phyloP scores from a whole-genome alignment of 2,888 invertebrate species.

The Papilio protenor region DNA sequence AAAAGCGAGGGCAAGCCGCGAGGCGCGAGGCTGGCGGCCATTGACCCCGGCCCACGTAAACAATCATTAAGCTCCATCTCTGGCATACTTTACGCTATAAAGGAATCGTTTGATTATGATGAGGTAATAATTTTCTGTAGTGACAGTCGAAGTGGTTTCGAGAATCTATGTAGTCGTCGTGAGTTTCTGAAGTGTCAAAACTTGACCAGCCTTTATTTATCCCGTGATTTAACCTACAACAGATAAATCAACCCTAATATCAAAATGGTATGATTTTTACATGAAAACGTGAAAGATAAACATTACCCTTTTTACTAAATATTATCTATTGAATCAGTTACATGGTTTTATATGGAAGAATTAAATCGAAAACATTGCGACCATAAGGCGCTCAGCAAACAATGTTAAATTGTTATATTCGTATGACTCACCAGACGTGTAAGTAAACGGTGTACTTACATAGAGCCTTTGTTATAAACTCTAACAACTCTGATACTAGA shows the following conservation, averaged over 20 bases:
- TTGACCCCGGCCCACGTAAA: conserved; percentile 43
- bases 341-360: not conserved
- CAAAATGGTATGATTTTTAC: too few relatives aligned
- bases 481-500: not conserved
- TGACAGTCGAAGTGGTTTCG: not conserved
- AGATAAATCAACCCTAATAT: too few relatives aligned
- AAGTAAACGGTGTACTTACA: not conserved
- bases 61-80: conserved; percentile 28
- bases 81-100: conserved; percentile 7
- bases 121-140: not conserved
- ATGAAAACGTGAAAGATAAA: not conserved
- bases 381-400: not conserved
- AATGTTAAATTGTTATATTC: conserved; percentile 27
- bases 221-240: too few relatives aligned
- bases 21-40: conserved; percentile 32
- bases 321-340: not conserved
- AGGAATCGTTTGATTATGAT: conserved; percentile 12
- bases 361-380: not conserved
- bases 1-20: conserved; percentile 43
- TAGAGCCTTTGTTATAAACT: not conserved
- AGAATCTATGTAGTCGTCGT: not conserved
- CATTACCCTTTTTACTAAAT: not conserved
- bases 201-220: not conserved
- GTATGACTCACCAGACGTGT: conserved; percentile 7
- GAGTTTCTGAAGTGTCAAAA: not conserved